phyloP scores from a whole-genome alignment of 1,140 invertebrate species.

The Propsilocerus akamusi region DNA sequence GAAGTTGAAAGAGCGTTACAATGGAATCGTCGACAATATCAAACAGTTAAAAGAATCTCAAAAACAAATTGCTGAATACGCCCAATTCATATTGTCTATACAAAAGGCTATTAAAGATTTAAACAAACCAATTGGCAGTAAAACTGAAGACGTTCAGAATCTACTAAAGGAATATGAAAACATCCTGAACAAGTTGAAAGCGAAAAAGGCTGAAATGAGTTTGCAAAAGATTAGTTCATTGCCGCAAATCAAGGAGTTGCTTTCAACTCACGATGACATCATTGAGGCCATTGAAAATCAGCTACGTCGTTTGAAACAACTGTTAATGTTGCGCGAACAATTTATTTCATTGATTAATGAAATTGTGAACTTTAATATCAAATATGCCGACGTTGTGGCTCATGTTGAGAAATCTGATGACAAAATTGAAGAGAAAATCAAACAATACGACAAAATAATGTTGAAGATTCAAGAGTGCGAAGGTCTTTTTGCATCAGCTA shows the following conservation, averaged over 20 bases:
- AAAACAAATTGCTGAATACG: constrained; percentile 53
- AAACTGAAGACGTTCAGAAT: constrained; percentile 65
- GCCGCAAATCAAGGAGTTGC: constrained; percentile 54
- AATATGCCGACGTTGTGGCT: constrained; percentile 68
- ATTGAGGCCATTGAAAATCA: constrained; percentile 68
- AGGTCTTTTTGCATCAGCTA: constrained; percentile 63
- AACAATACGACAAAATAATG: constrained; percentile 69
- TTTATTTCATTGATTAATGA: constrained; percentile 70
- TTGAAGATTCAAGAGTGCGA: constrained; percentile 74
- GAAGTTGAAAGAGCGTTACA: constrained; percentile 55
- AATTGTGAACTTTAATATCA: constrained; percentile 69
- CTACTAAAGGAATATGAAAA: constrained; percentile 58
- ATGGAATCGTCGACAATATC: constrained; percentile 49
- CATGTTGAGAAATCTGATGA: constrained; percentile 67
- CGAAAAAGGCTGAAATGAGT: constrained; percentile 58
- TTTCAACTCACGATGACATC: constrained; percentile 66
- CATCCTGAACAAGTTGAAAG: constrained; percentile 59
- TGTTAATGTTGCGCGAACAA: constrained; percentile 65
- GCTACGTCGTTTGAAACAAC: constrained; percentile 53
- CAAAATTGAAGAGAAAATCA: constrained; percentile 70
- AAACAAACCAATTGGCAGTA: constrained; percentile 66
- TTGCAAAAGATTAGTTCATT: constrained; percentile 46
- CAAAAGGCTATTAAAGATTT: constrained; percentile 65
- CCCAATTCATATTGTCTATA: constrained; percentile 59
- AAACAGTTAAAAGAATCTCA: constrained; percentile 61